phyloP scores from a whole-genome alignment of 1,140 invertebrate genomes.

The Eriosoma lanigerum region DNA sequence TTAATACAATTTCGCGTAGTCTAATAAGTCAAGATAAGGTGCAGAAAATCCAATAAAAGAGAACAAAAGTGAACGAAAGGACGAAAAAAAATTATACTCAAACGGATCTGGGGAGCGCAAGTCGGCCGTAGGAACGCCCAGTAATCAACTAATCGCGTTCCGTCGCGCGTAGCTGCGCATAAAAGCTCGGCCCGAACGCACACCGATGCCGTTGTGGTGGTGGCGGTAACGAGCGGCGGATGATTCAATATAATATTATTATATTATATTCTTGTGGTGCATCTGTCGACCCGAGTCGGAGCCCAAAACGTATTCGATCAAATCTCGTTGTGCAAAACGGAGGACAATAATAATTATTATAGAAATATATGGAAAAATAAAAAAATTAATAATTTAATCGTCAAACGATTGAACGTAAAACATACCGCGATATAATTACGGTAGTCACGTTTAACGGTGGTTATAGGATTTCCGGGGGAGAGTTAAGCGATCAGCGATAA shows the following conservation, averaged over 20 bases:
- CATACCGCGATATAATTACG: too few relatives aligned
- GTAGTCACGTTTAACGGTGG: too few relatives aligned
- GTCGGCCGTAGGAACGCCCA: constrained; percentile 31
- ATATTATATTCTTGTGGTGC: not conserved
- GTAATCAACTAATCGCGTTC: constrained; percentile 49
- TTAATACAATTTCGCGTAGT: not conserved
- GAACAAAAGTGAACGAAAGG: not conserved
- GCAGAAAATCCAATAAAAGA: not conserved
- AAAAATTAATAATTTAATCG: too few relatives aligned
- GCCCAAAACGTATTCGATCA: too few relatives aligned
- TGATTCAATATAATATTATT: constrained; percentile 20
- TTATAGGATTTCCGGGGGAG: too few relatives aligned
- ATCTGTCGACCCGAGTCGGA: not conserved
- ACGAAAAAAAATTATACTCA: not conserved
- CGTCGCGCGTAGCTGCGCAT: constrained; percentile 41
- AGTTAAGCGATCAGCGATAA: too few relatives aligned
- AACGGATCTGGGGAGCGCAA: constrained; percentile 40
- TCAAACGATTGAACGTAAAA: too few relatives aligned
- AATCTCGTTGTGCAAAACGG: not conserved
- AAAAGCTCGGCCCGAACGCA: constrained; percentile 1
- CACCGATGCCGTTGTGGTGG: not conserved
- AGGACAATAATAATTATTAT: not conserved
- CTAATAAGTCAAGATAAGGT: constrained; percentile 44
- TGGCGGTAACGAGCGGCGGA: constrained; percentile 30
- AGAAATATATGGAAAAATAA: too few relatives aligned